These are phyloP conservation scores for Tryphoninae sp. DNA, from an alignment of 2,888 invertebrate genomes.

Conservation along the genomic window DNA sequence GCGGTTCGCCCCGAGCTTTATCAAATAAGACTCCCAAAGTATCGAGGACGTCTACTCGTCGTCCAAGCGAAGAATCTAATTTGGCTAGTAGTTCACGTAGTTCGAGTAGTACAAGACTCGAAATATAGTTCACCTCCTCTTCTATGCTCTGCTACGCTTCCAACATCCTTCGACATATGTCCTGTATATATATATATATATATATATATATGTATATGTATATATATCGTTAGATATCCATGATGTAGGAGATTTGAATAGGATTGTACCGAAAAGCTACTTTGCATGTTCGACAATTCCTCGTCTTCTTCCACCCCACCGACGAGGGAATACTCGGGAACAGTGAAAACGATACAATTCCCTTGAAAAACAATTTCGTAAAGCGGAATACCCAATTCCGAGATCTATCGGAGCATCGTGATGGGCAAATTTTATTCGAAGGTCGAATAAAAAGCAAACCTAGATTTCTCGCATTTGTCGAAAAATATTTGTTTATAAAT, in stretches of 20 bases:
- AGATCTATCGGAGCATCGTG: not conserved
- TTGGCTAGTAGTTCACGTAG: slow-evolving; percentile 41
- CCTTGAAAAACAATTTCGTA: slow-evolving; percentile 20
- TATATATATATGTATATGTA: slow-evolving; percentile 15
- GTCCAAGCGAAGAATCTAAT: slow-evolving; percentile 61
- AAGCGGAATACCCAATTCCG: slow-evolving; percentile 1
- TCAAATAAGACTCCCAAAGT: slow-evolving; percentile 52
- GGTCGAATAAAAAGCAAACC: not conserved
- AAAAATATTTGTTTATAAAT: too few relatives aligned
- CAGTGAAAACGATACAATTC: not conserved
- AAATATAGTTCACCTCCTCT: slow-evolving; percentile 27
- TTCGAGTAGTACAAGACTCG: slow-evolving; percentile 9
- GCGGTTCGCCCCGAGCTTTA: slow-evolving; percentile 26
- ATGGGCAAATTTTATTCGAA: not conserved
- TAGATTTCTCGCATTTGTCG: too few relatives aligned
- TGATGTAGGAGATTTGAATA: slow-evolving; percentile 14
- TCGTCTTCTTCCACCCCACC: slow-evolving; percentile 59
- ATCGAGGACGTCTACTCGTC: slow-evolving; percentile 39
- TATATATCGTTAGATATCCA: slow-evolving; percentile 1
- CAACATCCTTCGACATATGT: not conserved
- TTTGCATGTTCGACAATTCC: slow-evolving; percentile 16
- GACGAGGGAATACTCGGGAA: slow-evolving; percentile 61
- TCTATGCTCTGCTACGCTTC: not conserved
- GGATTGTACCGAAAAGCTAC: slow-evolving; percentile 10
- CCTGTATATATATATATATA: slow-evolving; percentile 7